Evolutionary conservation across 2,113 vertebrate species (phyloP).

Genomic region (cattle (Bos taurus)): DNA sequence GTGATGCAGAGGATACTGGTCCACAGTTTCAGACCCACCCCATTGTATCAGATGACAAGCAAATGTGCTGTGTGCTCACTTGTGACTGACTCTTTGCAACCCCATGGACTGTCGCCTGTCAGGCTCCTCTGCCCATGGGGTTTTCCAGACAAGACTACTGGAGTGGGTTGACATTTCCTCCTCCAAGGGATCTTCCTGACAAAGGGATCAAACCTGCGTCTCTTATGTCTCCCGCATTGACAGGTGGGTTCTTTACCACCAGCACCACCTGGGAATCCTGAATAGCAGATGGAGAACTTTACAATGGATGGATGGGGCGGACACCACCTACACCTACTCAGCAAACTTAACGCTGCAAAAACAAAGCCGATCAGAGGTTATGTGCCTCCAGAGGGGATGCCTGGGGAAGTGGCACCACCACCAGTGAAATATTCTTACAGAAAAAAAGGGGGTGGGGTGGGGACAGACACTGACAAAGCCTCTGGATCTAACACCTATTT

Average conservation of each 20-base stretch:
- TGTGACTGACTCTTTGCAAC: not conserved
- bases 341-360: not conserved
- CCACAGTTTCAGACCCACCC: not conserved
- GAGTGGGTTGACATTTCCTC: not conserved
- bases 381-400: not conserved
- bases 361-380: not conserved
- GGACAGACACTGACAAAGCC: accelerated
- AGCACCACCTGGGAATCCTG: not conserved
- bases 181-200: not conserved
- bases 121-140: not conserved
- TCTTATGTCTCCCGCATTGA: not conserved
- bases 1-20: not conserved
- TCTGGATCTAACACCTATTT: not conserved
- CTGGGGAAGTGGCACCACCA: too few relatives aligned
- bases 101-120: not conserved
- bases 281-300: not conserved
- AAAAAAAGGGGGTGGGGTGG: not conserved
- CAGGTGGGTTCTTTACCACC: not conserved
- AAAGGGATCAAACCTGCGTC: not conserved
- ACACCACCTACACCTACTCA: not conserved
- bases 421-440: not conserved
- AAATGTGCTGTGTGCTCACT: not conserved
- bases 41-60: not conserved
- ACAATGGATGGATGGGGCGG: not conserved
- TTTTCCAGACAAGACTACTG: not conserved